Evolutionary conservation across 92 coral and sea anemone genomes (phyloP).

Genomic region (Anthopleura xanthogrammica): DNA sequence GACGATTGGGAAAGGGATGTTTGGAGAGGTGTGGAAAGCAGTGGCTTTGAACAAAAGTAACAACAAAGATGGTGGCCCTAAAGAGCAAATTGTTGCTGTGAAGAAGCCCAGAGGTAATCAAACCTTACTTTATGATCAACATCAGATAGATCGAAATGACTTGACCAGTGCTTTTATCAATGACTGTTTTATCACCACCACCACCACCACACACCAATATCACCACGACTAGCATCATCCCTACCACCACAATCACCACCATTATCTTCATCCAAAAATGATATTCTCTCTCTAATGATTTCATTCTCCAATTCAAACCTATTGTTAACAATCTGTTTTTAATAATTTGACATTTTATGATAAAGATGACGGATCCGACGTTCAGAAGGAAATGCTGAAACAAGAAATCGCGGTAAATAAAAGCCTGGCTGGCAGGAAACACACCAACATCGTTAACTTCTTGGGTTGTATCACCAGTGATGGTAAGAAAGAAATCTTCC

Average conservation of each 20-base stretch:
- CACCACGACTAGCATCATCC: background rate
- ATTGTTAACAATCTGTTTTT: no score
- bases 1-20: conserved; percentile 14
- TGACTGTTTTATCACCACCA: no score
- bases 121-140: no score
- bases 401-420: conserved; percentile 5
- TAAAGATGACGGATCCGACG: background rate
- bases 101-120: conserved; percentile 8
- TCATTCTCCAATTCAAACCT: no score
- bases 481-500: background rate
- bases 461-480: conserved; percentile 15
- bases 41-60: background rate
- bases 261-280: no score
- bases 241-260: background rate
- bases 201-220: background rate
- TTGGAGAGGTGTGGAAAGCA: conserved; percentile 29
- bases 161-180: no score
- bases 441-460: conserved; percentile 25
- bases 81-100: conserved; percentile 11
- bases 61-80: background rate
- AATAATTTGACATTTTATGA: background rate
- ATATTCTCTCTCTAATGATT: no score
- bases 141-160: no score
- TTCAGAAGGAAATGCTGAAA: conserved; percentile 1
- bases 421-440: background rate